Percentiles rank a stretch among this genome's conserved stretches.
Conservation (phyloP, 2,797 vertebrate genomes). For the Thripadectes ignobilis region DNA sequence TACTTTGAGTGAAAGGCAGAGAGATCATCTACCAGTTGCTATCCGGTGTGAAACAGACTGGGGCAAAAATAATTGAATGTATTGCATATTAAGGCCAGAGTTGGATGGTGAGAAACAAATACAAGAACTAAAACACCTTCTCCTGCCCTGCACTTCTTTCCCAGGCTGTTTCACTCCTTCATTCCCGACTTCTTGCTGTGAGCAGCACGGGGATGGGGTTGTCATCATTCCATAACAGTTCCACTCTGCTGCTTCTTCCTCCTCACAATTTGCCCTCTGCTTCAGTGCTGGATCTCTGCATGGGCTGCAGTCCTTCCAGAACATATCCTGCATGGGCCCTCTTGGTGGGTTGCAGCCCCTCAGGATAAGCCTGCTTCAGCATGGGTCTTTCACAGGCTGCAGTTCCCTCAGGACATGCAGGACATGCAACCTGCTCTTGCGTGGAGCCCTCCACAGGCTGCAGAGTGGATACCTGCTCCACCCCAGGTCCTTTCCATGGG, state of each 20-base stretch:
- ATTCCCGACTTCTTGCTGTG: not conserved
- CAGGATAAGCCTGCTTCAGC: not conserved
- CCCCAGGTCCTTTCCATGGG: no score
- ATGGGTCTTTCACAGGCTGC: not conserved
- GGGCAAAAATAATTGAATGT: not conserved
- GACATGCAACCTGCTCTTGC: not conserved
- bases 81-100: not conserved
- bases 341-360: not conserved
- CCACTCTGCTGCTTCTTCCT: not conserved
- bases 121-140: not conserved
- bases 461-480: not conserved
- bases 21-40: not conserved
- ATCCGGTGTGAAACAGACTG: not conserved
- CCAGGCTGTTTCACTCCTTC: not conserved
- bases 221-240: not conserved
- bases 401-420: not conserved
- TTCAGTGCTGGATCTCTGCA: not conserved
- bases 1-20: not conserved
- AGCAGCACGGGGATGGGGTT: not conserved
- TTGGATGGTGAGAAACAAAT: not conserved
- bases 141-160: not conserved
- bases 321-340: fast-evolving
- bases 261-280: not conserved
- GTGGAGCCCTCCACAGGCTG: not conserved
- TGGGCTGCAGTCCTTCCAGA: not conserved